These are phyloP conservation scores for Eupristina koningsbergeri DNA, from an alignment of 1,140 invertebrate species.

Conservation along the genomic window DNA sequence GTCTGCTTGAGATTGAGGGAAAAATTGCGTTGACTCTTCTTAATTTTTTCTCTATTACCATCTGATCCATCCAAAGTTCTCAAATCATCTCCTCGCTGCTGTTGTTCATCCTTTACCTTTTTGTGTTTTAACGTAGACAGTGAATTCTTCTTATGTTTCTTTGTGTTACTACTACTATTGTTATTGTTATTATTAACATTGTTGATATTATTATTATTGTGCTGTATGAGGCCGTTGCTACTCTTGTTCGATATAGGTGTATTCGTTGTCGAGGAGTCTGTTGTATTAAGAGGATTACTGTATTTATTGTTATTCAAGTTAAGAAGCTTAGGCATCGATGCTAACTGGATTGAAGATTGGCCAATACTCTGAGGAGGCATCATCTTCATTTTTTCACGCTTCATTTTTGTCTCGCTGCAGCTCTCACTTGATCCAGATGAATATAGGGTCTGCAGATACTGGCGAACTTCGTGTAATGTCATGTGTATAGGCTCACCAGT, in stretches of 20 bases:
- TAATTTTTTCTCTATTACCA: conserved; percentile 74
- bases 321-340: conserved; percentile 65
- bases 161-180: conserved; percentile 70
- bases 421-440: conserved; percentile 77
- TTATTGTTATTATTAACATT: conserved; percentile 69
- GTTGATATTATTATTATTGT: conserved; percentile 70
- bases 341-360: conserved; percentile 64
- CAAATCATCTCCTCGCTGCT: conserved; percentile 36
- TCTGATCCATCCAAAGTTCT: conserved; percentile 30
- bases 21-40: conserved; percentile 78
- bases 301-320: conserved; percentile 71
- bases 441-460: conserved; percentile 85
- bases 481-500: conserved; percentile 85
- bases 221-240: conserved; percentile 68
- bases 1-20: conserved; percentile 86
- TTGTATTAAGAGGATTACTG: conserved; percentile 71
- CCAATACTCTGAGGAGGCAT: conserved; percentile 51
- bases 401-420: conserved; percentile 64
- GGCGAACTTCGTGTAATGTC: conserved; percentile 88
- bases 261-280: conserved; percentile 68
- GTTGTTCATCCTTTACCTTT: conserved; percentile 77
- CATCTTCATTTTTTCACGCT: conserved; percentile 64
- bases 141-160: conserved; percentile 78
- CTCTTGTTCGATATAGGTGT: conserved; percentile 70
- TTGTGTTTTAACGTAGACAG: conserved; percentile 78